Percentiles rank a stretch among this genome's conserved stretches.
Conservation (phyloP, 2,888 invertebrate genomes). For the Lamproptera curius region DNA sequence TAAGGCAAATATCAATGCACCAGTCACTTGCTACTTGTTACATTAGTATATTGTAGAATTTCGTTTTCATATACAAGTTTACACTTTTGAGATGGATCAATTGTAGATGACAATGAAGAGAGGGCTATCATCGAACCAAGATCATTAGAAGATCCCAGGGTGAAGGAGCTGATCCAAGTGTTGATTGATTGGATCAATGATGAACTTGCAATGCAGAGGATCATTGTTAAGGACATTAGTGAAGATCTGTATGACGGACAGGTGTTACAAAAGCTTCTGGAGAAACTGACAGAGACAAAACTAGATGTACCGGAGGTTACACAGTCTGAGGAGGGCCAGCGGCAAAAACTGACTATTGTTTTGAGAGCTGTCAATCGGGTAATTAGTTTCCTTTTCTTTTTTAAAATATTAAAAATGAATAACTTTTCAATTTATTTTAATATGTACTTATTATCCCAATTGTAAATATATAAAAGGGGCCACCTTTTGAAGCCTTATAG, state of each 20-base stretch:
- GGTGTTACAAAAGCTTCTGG: constrained; percentile 83
- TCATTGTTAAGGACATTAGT: constrained; percentile 97
- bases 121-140: constrained; percentile 95
- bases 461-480: background rate
- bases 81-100: constrained; percentile 21
- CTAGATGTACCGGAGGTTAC: constrained; percentile 99
- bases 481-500: background rate
- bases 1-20: background rate
- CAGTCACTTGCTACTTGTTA: background rate
- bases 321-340: constrained; percentile 98
- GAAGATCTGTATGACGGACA: constrained; percentile 99
- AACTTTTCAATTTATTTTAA: too few species aligned
- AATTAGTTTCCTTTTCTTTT: constrained; percentile 21
- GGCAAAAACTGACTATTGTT: constrained; percentile 94
- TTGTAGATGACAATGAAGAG: constrained; percentile 96
- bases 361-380: constrained; percentile 93
- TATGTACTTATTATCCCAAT: too few species aligned
- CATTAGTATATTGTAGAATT: background rate
- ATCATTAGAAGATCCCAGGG: constrained; percentile 91
- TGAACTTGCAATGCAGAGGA: constrained; percentile 96
- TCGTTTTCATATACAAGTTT: too few species aligned
- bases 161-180: constrained; percentile 89
- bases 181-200: constrained; percentile 99
- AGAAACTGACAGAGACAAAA: constrained; percentile 92
- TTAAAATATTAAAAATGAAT: too few species aligned